phyloP scores from a whole-genome alignment of 2,888 invertebrate genomes.

The Saturnia pavonia region DNA sequence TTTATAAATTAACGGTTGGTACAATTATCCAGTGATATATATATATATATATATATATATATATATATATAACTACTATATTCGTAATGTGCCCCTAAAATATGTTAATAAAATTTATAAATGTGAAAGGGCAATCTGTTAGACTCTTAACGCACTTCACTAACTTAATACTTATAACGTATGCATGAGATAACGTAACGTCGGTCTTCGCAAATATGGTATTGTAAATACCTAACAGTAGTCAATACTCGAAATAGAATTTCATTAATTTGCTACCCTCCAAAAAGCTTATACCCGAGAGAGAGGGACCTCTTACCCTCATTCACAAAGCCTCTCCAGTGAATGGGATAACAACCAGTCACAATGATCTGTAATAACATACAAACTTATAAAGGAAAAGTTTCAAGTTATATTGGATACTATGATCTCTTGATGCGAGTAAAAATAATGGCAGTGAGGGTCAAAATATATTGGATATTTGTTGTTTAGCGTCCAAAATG shows the following conservation, averaged over 20 bases:
- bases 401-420: slow-evolving; percentile 21
- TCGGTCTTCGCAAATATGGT: slow-evolving; percentile 12
- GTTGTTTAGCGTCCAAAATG: background rate
- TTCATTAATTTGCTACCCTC: slow-evolving; percentile 58
- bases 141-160: background rate
- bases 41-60: no score
- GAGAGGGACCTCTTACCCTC: slow-evolving; percentile 19
- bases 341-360: slow-evolving; percentile 38
- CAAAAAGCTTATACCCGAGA: slow-evolving; percentile 29
- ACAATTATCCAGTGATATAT: no score
- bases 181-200: background rate
- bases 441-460: background rate
- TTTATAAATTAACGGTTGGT: no score
- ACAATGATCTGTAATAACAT: slow-evolving; percentile 30
- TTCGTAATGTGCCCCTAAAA: no score
- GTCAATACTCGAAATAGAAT: slow-evolving; percentile 43
- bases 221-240: slow-evolving; percentile 13
- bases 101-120: background rate
- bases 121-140: background rate
- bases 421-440: slow-evolving; percentile 25
- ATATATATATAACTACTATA: no score
- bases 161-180: background rate
- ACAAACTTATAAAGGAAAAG: slow-evolving; percentile 29
- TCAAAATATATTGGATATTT: slow-evolving; percentile 5
- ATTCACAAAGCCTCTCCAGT: slow-evolving; percentile 35